phyloP scores from a whole-genome alignment of 2,797 vertebrate genomes.

The Molothrus ater region DNA sequence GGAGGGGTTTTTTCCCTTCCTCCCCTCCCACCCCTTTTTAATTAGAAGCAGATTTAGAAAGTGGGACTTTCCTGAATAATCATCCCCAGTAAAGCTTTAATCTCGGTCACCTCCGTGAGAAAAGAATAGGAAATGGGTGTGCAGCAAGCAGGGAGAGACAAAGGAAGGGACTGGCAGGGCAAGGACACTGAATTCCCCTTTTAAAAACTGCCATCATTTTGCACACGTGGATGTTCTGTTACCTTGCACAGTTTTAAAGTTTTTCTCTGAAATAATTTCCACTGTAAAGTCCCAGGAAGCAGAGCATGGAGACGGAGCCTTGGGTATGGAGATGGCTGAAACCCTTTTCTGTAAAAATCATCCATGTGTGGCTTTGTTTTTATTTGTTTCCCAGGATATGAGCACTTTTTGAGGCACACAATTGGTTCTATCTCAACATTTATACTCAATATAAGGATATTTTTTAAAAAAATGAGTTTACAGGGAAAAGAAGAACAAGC shows the following conservation, averaged over 20 bases:
- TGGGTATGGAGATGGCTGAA: background rate
- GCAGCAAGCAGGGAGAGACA: background rate
- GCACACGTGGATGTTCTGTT: background rate
- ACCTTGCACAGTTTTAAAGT: background rate
- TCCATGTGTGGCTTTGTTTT: background rate
- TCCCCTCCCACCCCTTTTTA: constrained; percentile 38
- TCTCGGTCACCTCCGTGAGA: background rate
- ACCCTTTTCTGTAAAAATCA: background rate
- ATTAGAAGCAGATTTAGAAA: constrained; percentile 69
- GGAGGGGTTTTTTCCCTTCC: background rate
- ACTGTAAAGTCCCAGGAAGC: background rate
- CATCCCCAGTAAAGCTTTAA: constrained; percentile 40
- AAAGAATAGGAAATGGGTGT: background rate
- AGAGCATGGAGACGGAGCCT: background rate
- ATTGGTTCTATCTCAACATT: background rate
- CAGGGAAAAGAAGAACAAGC: background rate
- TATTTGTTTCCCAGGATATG: background rate
- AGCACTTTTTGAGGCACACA: background rate
- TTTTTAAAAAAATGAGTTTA: accelerated
- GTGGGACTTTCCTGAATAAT: constrained; percentile 62
- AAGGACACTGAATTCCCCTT: background rate
- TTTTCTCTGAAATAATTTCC: background rate
- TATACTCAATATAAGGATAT: background rate
- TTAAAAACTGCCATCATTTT: background rate
- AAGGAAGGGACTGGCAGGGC: background rate